Conservation (phyloP, 2,113 vertebrate species). For the Peromyscus californicus region DNA sequence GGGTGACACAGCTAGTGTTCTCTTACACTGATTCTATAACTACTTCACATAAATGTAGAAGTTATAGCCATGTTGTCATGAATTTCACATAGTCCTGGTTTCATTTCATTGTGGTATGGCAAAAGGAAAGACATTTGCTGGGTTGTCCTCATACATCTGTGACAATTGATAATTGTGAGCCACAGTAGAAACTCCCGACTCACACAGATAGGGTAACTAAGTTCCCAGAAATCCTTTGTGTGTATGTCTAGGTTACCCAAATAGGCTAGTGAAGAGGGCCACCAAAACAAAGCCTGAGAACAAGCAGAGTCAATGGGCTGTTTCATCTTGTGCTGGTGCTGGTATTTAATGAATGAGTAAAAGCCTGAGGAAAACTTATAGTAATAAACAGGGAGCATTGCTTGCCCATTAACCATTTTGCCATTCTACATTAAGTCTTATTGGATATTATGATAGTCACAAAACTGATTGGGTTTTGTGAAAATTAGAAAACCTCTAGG, state of each 20-base stretch:
- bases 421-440: background rate
- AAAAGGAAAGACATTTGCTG: background rate
- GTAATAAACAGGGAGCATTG: rapidly evolving
- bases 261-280: background rate
- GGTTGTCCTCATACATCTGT: background rate
- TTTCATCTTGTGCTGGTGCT: background rate
- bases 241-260: background rate
- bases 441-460: background rate
- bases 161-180: background rate
- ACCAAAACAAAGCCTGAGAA: background rate
- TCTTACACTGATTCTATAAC: background rate
- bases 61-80: background rate
- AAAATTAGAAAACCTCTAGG: background rate
- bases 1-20: background rate
- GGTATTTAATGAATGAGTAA: background rate
- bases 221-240: background rate
- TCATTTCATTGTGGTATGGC: too few relatives aligned
- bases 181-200: background rate
- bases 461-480: background rate
- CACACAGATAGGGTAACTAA: background rate
- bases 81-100: background rate
- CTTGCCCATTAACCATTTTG: background rate
- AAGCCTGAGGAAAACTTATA: background rate
- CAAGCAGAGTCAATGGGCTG: background rate
- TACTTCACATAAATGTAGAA: background rate